Evolutionary conservation across 2,113 vertebrate genomes (phyloP).

Genomic region (Carassius auratus): DNA sequence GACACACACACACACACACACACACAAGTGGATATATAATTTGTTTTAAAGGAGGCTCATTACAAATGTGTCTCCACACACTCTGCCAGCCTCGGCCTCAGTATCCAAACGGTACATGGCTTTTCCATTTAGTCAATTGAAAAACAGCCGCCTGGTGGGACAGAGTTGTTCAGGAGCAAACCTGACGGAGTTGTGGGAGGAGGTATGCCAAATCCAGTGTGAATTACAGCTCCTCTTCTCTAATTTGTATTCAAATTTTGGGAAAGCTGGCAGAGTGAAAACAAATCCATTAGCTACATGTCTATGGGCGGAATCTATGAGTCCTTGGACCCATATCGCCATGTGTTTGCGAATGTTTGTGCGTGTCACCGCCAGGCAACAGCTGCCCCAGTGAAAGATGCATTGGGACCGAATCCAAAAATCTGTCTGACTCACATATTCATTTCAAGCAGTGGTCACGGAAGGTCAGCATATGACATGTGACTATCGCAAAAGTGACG

Average conservation of each 20-base stretch:
- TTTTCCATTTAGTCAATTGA: constrained; percentile 63
- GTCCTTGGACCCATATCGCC: constrained; percentile 65
- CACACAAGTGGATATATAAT: no score
- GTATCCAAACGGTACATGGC: constrained; percentile 43
- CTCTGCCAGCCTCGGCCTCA: constrained; percentile 7
- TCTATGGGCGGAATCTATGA: constrained; percentile 66
- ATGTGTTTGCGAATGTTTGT: constrained; percentile 59
- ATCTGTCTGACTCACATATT: constrained; percentile 54
- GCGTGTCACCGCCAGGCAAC: constrained; percentile 65
- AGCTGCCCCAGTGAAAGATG: constrained; percentile 61
- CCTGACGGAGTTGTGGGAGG: constrained; percentile 55
- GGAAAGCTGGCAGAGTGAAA: constrained; percentile 64
- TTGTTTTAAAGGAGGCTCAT: no score
- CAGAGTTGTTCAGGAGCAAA: constrained; percentile 33
- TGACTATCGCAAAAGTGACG: constrained; percentile 22
- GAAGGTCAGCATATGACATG: constrained; percentile 50
- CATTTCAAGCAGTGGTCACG: constrained; percentile 39
- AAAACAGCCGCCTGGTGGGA: constrained; percentile 26
- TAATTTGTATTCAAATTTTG: constrained; percentile 68
- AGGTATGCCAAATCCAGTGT: constrained; percentile 52
- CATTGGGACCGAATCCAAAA: constrained; percentile 50
- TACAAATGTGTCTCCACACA: constrained; percentile 16
- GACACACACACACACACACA: no score
- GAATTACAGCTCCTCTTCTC: constrained; percentile 61
- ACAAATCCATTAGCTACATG: constrained; percentile 71